Base-by-base conservation (phyloP, 1,140 invertebrate species). In the Lysiphlebus fabarum region DNA sequence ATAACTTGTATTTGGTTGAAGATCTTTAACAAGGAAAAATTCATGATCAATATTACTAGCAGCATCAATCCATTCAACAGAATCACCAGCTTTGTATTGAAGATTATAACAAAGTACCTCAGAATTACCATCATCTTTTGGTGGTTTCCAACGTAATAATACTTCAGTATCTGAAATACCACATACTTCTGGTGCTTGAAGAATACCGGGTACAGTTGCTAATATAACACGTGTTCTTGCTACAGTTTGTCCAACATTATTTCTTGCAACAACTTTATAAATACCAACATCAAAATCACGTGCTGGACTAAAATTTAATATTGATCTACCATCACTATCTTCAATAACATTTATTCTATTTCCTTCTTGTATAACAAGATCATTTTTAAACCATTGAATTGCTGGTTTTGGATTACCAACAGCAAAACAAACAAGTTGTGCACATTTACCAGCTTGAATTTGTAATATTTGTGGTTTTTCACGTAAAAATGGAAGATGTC, bases 351-450 rank as follows among this genome's bases (percentile, higher is more conserved):
- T 90, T 41, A 93, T 84, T 54, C 92, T 81, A 62, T 87, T 86
- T 34, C 85, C 88, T 72, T 93, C 91, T 5, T 87, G 86, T 5
- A 95, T 75, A 41, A 95, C 90, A 69, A 91, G 84, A 69, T 95
- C 93, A 71, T 95, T 95, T 77, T 91, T 93, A 78, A 93, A 98
- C 96, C 96, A 99, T 64, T 96, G 92, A n/a, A 98, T 87, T 45
- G 83, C 78, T 0, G 96, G 95, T 68, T 89, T 87, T 0, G 95
- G 95, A 68, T 92, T 90, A 0, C 94, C 95, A 6, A 95, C 90
- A 4, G 92, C 91, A 51, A 88, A 87, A 76, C 93, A 97, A 8
- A 85, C 83, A 6, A 98, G 78, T 61, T 90, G 86, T 1, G 90
- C 86, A 9, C 86, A 83, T 67, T 90, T 86, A 11, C 89, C 90